These are phyloP conservation scores for Rugalucina vietnamica DNA, from an alignment of 2,888 invertebrate genomes.

Conservation along the genomic window DNA sequence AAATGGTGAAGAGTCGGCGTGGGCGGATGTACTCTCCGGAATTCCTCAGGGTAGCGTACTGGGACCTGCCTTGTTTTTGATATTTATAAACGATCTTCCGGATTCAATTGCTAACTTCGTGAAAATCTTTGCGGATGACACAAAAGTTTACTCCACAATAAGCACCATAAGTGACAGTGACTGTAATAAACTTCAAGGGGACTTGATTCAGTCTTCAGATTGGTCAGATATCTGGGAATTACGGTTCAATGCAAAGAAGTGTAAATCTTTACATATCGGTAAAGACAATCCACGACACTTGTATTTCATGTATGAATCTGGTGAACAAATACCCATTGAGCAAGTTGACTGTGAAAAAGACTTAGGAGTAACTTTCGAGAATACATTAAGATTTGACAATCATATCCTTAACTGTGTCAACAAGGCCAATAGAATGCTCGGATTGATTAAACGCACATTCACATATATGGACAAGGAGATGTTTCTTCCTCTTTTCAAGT, in stretches of 20 bases:
- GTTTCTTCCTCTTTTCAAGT: not conserved
- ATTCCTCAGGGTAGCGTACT: not conserved
- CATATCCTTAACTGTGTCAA: not conserved
- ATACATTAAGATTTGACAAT: not conserved
- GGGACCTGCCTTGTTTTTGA: not conserved
- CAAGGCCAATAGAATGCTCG: not conserved
- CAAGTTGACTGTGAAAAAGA: conserved; percentile 1
- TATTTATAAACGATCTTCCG: conserved; percentile 26
- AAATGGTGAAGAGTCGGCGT: not conserved
- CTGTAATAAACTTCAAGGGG: not conserved
- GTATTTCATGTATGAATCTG: not conserved
- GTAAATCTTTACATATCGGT: conserved; percentile 4
- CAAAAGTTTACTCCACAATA: not conserved
- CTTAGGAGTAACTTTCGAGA: not conserved
- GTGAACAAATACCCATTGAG: not conserved
- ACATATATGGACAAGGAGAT: not conserved
- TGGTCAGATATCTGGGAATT: not conserved
- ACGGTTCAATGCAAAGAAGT: not conserved
- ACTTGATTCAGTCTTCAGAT: not conserved
- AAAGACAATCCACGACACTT: not conserved
- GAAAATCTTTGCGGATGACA: not conserved
- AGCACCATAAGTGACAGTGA: not conserved
- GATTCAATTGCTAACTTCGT: not conserved
- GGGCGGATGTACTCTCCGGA: conserved; percentile 13
- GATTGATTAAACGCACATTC: conserved; percentile 5